These are phyloP conservation scores for Scrobipalpa atriplicella DNA, from an alignment of 2,888 invertebrate species.

Conservation along the genomic window DNA sequence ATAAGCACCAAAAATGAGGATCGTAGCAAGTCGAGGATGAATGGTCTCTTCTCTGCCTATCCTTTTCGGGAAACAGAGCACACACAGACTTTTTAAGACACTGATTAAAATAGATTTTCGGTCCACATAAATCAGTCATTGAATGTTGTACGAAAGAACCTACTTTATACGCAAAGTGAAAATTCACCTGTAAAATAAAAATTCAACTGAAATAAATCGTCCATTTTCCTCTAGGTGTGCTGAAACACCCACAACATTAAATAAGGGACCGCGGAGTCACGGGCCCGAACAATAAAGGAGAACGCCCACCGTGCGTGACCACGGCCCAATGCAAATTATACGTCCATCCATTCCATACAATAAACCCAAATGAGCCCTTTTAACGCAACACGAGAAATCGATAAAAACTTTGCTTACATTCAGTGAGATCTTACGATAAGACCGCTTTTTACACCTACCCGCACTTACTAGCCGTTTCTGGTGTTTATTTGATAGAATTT, in stretches of 20 bases:
- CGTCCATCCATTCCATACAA: constrained; percentile 79
- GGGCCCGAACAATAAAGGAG: constrained; percentile 67
- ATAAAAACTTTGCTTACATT: constrained; percentile 51
- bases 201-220: background rate
- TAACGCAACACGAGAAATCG: constrained; percentile 78
- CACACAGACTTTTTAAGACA: no score
- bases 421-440: constrained; percentile 29
- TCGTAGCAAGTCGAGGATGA: no score
- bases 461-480: constrained; percentile 2
- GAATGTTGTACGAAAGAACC: no score
- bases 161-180: no score
- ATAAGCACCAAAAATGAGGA: no score
- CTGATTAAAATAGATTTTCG: no score
- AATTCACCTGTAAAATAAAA: background rate
- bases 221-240: constrained; percentile 12
- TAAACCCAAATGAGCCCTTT: constrained; percentile 81
- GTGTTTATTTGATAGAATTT: constrained; percentile 13
- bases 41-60: no score
- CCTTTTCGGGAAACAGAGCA: no score
- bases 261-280: constrained; percentile 29
- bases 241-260: constrained; percentile 28
- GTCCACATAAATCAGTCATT: no score
- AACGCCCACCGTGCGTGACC: constrained; percentile 73
- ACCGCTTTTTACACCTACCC: constrained; percentile 19
- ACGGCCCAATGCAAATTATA: constrained; percentile 78